A percentile compares a stretch with the other conserved stretches of the same genome.
Conservation (phyloP, 2,113 vertebrate species). For the Etheostoma cragini region DNA sequence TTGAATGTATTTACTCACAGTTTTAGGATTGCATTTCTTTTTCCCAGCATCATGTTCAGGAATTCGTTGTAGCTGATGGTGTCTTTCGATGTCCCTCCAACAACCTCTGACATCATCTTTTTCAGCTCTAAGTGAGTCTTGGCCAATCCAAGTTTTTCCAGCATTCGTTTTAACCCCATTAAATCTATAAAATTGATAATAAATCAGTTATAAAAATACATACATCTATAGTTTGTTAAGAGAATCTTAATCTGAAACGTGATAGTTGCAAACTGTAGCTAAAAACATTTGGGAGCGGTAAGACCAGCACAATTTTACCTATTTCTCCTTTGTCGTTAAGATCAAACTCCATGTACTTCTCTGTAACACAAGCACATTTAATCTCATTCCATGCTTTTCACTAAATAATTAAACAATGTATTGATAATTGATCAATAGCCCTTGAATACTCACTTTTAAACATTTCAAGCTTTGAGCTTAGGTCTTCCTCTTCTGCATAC, state of each 20-base stretch:
- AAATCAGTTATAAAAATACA: background rate
- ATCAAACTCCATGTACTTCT: constrained; percentile 91
- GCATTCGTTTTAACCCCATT: constrained; percentile 89
- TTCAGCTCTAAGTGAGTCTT: constrained; percentile 90
- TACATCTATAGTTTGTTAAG: background rate
- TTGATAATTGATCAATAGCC: background rate
- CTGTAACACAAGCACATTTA: constrained; percentile 74
- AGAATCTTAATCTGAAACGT: too few species aligned
- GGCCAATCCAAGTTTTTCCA: constrained; percentile 88
- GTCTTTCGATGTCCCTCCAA: constrained; percentile 75
- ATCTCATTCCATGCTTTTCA: background rate
- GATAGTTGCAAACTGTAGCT: background rate
- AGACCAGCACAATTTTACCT: constrained; percentile 71
- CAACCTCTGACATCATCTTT: constrained; percentile 87
- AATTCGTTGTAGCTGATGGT: constrained; percentile 86
- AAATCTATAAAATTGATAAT: constrained; percentile 73
- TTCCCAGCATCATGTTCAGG: constrained; percentile 89
- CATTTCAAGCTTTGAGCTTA: constrained; percentile 82
- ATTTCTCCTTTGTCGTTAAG: constrained; percentile 88
- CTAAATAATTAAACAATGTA: background rate
- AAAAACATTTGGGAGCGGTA: background rate
- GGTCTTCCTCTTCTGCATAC: constrained; percentile 85
- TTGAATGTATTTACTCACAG: constrained; percentile 79
- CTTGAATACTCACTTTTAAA: constrained; percentile 83
- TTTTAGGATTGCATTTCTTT: constrained; percentile 87